phyloP scores from a whole-genome alignment of 2,888 invertebrate species.

The Lobophora halterata region DNA sequence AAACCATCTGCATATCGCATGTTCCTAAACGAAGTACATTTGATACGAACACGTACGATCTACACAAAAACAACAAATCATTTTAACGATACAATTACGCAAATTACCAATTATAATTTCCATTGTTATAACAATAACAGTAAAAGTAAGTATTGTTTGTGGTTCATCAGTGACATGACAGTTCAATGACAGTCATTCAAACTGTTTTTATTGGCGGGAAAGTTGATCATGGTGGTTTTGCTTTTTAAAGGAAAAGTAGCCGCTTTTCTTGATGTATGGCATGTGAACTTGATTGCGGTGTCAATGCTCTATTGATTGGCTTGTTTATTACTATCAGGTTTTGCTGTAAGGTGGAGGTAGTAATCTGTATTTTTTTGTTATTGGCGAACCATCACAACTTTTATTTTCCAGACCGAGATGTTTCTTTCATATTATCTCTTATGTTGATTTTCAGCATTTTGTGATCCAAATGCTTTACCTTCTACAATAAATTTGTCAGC shows the following conservation, averaged over 20 bases:
- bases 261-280: slow-evolving; percentile 29
- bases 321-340: slow-evolving; percentile 3
- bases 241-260: slow-evolving; percentile 42
- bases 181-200: slow-evolving; percentile 26
- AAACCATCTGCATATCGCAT: slow-evolving; percentile 27
- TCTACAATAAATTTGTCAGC: too few species aligned
- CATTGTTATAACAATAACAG: slow-evolving; percentile 17
- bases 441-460: too few species aligned
- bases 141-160: slow-evolving; percentile 10
- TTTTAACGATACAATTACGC: slow-evolving; percentile 16
- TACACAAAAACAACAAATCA: slow-evolving; percentile 14
- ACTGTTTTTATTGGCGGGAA: slow-evolving; percentile 37
- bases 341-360: too few species aligned
- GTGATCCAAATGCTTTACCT: too few species aligned
- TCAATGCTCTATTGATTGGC: slow-evolving; percentile 19
- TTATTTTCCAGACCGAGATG: too few species aligned
- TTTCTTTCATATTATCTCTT: too few species aligned
- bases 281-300: slow-evolving; percentile 31
- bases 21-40: slow-evolving; percentile 3
- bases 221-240: slow-evolving; percentile 39
- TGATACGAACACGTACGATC: slow-evolving; percentile 5
- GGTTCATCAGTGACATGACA: slow-evolving; percentile 25
- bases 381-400: too few species aligned
- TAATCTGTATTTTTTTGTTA: too few species aligned
- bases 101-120: slow-evolving; percentile 25